Percentiles rank a stretch among this genome's conserved stretches.
These are phyloP conservation scores for Balaeniceps rex DNA, from an alignment of 2,113 vertebrate genomes.

Conservation along the genomic window DNA sequence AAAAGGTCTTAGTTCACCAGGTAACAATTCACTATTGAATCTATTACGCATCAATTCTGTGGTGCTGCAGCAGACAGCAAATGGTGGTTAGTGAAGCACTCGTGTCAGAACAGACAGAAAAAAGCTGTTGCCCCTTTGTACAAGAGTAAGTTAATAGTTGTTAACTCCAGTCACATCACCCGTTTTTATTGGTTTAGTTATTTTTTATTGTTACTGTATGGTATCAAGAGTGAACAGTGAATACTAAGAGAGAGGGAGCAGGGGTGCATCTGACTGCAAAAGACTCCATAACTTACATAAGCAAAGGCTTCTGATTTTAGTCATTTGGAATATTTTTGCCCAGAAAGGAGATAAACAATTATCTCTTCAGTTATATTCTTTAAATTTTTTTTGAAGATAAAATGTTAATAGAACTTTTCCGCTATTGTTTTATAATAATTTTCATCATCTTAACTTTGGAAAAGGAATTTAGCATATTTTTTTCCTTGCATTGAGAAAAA, in stretches of 20 bases:
- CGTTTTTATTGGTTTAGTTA: background rate
- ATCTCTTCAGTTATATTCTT: background rate
- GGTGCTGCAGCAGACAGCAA: background rate
- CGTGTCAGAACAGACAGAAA: background rate
- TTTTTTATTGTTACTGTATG: background rate
- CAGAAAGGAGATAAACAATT: background rate
- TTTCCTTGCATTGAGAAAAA: background rate
- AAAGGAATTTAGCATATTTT: background rate
- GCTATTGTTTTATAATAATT: background rate
- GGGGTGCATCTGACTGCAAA: background rate
- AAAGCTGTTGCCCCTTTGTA: background rate
- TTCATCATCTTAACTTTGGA: background rate
- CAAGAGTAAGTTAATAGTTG: background rate
- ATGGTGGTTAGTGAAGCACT: background rate
- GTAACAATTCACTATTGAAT: background rate
- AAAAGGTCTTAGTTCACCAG: background rate
- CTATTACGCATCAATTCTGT: background rate
- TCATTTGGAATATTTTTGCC: background rate
- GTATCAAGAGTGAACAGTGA: background rate
- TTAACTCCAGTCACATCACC: background rate
- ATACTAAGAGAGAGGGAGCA: background rate
- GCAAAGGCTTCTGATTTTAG: background rate
- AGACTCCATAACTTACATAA: background rate
- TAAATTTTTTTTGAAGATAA: background rate
- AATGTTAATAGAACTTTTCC: background rate